Base-by-base conservation (phyloP, 1,140 invertebrate species). In the Bombus affinis region DNA sequence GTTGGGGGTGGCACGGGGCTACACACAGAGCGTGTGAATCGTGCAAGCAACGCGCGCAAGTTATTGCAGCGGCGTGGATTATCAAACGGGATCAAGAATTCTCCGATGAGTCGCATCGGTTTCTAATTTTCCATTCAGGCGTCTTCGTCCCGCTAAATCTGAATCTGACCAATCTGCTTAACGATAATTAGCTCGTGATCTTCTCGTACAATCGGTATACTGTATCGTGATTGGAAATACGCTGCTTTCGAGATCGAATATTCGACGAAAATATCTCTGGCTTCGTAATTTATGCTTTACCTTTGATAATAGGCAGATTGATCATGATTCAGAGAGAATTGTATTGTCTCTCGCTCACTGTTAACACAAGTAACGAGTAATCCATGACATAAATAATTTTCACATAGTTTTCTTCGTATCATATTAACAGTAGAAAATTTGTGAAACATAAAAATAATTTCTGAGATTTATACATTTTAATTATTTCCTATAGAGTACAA, bases 121-220 rank as follows among this genome's bases (percentile, higher is more conserved):
- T 72, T 72, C 39, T n/a, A 44, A 72, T 72, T 72, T 44, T 44
- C 71, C 71, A 28, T n/a, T 28, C 71, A 32, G 12, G 8, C 5
- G 10, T 22, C 28, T 44, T 73, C 18, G 39, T n/a, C 28, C 13
- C 39, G 42, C 6, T 73, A 73, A 22, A 18, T 73, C 32, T 73
- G 28, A 44, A 73, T 71, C 25, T 25, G 25, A 28, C 39, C 37
- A 42, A 71, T 73, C 71, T 47, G 71, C n/a, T 47, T 44, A 47
- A 73, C 42, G 71, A 73, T 73, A 73, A 73, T 73, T 73, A 73
- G 42, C 13, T 32, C 15, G n/a, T 32, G 39, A 71, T 42, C 25
- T 39, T 39, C 25, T 42, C 10, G 70, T 28, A 10, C 37, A 28
- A n/a, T 42, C 70, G 70, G 10, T 6, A 25, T 15, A 8, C 18